phyloP scores from a whole-genome alignment of 2,888 invertebrate species.

The Cyaniris semiargus region DNA sequence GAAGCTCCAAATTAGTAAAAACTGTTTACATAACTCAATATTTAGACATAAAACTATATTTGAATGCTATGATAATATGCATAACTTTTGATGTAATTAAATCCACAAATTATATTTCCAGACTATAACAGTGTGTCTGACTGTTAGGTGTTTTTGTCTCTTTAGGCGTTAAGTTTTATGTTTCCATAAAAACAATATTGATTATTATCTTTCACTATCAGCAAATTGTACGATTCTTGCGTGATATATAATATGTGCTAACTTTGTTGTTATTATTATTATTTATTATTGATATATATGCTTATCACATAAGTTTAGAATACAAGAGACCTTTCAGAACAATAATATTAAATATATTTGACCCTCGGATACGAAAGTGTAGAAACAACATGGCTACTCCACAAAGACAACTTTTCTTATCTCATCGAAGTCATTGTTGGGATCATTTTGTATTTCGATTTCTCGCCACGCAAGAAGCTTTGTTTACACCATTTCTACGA shows the following conservation, averaged over 20 bases:
- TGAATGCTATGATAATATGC: not conserved
- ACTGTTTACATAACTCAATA: not conserved
- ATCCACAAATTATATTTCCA: no score
- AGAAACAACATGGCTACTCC: constrained; percentile 2
- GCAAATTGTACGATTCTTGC: no score
- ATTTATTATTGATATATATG: no score
- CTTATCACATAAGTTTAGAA: not conserved
- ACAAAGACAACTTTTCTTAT: constrained; percentile 2
- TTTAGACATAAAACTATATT: not conserved
- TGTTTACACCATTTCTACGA: not conserved
- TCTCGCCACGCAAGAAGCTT: not conserved
- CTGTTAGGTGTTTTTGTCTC: no score
- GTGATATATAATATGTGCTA: no score
- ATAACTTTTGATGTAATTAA: not conserved
- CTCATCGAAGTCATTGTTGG: not conserved
- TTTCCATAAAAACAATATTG: no score
- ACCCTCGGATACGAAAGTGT: not conserved
- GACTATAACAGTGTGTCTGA: no score
- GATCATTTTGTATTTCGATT: constrained; percentile 8
- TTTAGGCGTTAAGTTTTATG: no score
- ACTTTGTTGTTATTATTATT: no score
- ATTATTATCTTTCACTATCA: no score
- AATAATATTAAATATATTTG: not conserved
- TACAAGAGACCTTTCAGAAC: not conserved
- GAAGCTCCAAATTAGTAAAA: not conserved